Percentiles rank a stretch among this genome's conserved stretches.
Conservation (phyloP, 2,113 vertebrate genomes). For the Pogonocichla stellata region DNA sequence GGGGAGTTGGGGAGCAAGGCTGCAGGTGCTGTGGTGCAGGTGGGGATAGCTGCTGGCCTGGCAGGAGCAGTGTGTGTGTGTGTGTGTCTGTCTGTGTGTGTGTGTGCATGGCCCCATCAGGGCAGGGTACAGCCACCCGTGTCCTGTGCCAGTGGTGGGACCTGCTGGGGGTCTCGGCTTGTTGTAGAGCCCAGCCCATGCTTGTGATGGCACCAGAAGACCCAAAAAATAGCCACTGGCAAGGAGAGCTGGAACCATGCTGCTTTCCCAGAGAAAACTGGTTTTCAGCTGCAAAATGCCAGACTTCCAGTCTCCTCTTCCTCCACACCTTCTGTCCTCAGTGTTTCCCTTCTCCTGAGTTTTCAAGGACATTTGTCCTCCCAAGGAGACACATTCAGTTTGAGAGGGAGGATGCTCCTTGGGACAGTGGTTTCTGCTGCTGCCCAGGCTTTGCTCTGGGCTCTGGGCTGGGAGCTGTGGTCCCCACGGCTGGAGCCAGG, state of each 20-base stretch:
- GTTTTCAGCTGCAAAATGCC: background rate
- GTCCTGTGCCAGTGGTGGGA: background rate
- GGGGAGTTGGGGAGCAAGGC: background rate
- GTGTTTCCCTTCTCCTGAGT: background rate
- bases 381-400: background rate
- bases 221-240: background rate
- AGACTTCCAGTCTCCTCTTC: background rate
- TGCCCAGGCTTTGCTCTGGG: background rate
- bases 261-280: background rate
- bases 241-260: accelerated
- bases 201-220: background rate
- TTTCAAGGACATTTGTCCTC: background rate
- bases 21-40: background rate
- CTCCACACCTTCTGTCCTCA: accelerated
- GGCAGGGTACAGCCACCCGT: accelerated
- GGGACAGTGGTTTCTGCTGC: background rate
- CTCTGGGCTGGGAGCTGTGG: accelerated
- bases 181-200: accelerated
- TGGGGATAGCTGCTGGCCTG: background rate
- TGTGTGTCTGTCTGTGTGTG: background rate
- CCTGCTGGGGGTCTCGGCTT: background rate
- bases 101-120: background rate
- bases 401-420: background rate
- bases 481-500: accelerated
- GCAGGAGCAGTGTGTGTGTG: background rate